These are phyloP conservation scores for Nothobranchius furzeri DNA, from an alignment of 2,113 vertebrate species.

Conservation along the genomic window DNA sequence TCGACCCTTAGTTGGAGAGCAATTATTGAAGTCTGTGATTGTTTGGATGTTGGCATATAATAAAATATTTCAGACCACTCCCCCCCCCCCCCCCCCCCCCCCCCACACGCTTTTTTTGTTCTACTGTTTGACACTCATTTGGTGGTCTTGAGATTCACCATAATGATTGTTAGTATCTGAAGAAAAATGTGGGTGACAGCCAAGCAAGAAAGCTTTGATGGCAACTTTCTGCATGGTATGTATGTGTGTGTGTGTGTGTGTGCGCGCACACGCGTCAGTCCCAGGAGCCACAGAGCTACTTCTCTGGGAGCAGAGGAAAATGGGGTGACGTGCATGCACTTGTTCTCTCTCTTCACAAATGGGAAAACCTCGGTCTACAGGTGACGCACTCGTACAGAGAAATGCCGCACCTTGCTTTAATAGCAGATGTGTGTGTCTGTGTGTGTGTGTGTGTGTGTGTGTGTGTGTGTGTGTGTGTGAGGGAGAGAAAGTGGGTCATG, in stretches of 20 bases:
- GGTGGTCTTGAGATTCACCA: conserved; percentile 32
- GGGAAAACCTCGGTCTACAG: conserved; percentile 61
- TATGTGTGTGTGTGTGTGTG: conserved; percentile 5
- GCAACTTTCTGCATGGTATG: conserved; percentile 31
- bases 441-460: not conserved
- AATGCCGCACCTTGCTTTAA: conserved; percentile 30
- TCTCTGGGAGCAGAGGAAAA: conserved; percentile 50
- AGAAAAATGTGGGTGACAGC: conserved; percentile 48
- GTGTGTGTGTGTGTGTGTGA: not conserved
- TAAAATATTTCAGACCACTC: not conserved
- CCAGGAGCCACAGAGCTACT: conserved; percentile 43
- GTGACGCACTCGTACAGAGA: conserved; percentile 34
- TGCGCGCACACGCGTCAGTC: conserved; percentile 31
- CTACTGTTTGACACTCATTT: conserved; percentile 9
- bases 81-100: not conserved
- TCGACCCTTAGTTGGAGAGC: not conserved
- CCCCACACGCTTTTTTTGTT: conserved; percentile 7
- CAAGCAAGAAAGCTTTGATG: conserved; percentile 53
- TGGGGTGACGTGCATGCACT: conserved; percentile 55
- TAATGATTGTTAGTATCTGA: conserved; percentile 37
- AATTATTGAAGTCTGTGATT: too few relatives aligned
- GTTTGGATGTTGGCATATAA: conserved; percentile 10
- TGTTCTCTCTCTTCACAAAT: conserved; percentile 53
- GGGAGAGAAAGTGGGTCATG: conserved; percentile 69
- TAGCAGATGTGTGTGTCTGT: conserved; percentile 12